These are phyloP conservation scores for Ophonus ardosiacus DNA, from an alignment of 2,888 invertebrate species.

Conservation along the genomic window DNA sequence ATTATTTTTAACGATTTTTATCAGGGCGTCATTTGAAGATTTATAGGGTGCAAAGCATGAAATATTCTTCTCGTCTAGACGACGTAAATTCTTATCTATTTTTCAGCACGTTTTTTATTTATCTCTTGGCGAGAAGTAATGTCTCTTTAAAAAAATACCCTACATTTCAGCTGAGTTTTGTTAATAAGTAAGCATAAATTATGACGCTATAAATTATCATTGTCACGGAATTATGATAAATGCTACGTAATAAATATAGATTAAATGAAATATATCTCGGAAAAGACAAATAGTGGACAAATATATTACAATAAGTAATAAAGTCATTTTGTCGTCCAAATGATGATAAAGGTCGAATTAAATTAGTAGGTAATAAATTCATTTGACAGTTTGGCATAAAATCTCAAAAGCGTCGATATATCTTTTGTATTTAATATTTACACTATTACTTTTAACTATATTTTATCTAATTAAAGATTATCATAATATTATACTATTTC, in stretches of 20 bases:
- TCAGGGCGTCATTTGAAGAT: neutral
- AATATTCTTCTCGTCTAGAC: neutral
- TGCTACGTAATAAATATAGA: neutral
- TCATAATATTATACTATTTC: no score
- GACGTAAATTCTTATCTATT: constrained; percentile 16
- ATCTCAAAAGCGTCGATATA: no score
- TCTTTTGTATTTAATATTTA: no score
- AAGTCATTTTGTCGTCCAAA: neutral
- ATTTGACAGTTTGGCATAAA: no score
- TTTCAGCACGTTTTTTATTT: neutral
- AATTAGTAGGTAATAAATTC: no score
- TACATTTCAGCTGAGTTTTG: constrained; percentile 6
- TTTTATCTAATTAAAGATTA: no score
- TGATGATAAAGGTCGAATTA: neutral
- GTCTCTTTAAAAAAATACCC: neutral
- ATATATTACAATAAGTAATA: neutral
- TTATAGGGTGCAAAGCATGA: neutral
- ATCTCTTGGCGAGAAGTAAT: neutral
- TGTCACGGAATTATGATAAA: constrained; percentile 19
- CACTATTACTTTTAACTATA: no score
- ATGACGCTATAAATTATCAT: constrained; percentile 30
- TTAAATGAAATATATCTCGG: neutral
- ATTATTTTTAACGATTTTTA: no score
- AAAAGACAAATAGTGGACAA: neutral
- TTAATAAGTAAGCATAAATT: neutral